These are phyloP conservation scores for Pseudococcus viburni DNA, from an alignment of 2,888 invertebrate species.

Conservation along the genomic window DNA sequence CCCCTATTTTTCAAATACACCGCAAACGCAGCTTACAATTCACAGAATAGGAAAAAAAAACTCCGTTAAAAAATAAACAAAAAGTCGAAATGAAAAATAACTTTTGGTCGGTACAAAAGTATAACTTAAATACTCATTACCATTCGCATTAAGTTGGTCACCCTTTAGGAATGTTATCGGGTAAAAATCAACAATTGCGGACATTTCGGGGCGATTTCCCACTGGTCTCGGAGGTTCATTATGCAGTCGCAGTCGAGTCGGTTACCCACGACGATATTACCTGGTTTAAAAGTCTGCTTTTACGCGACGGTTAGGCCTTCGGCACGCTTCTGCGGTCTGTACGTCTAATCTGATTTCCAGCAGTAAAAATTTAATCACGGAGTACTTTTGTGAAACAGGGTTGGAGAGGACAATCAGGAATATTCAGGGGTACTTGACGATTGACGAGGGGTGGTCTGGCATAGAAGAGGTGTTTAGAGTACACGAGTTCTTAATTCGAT, in stretches of 20 bases:
- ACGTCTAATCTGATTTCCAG: not conserved
- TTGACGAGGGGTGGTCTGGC: not conserved
- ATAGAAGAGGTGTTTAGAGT: not conserved
- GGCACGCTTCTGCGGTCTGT: not conserved
- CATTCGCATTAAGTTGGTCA: constrained; percentile 4
- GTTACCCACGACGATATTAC: not conserved
- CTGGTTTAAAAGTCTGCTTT: not conserved
- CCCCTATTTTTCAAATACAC: not conserved
- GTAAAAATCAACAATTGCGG: constrained; percentile 28
- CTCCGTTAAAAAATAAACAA: constrained; percentile 24
- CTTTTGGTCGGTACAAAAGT: not conserved
- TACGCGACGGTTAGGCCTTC: not conserved
- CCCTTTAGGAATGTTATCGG: constrained; percentile 20
- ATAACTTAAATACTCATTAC: constrained; percentile 39
- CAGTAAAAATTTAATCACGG: not conserved
- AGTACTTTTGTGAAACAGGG: not conserved
- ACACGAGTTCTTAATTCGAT: constrained; percentile 42
- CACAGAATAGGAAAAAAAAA: not conserved
- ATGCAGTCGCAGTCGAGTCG: not conserved
- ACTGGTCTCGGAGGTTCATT: not conserved
- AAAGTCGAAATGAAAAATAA: constrained; percentile 35
- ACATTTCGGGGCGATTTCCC: not conserved
- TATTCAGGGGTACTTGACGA: too few relatives aligned
- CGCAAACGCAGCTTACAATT: not conserved
- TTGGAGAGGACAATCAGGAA: too few relatives aligned